These are phyloP conservation scores for Netelia melanura DNA, from an alignment of 2,888 invertebrate species.

Conservation along the genomic window DNA sequence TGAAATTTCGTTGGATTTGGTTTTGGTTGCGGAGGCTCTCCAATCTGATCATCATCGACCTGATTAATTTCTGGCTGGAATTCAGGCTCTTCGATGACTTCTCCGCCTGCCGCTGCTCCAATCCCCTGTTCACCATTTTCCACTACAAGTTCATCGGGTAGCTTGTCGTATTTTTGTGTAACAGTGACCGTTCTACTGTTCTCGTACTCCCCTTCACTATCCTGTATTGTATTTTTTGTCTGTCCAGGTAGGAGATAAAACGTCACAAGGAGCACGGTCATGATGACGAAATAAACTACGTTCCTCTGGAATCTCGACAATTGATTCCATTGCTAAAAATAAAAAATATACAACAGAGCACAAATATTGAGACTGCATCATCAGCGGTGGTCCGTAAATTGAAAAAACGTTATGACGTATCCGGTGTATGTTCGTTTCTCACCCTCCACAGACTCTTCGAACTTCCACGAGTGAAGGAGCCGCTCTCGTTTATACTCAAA, in stretches of 20 bases:
- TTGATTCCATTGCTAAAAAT: conserved; percentile 93
- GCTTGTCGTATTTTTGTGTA: conserved; percentile 77
- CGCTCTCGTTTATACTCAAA: conserved; percentile 81
- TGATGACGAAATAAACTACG: conserved; percentile 88
- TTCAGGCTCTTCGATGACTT: conserved; percentile 85
- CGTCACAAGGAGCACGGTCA: conserved; percentile 87
- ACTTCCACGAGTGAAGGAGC: conserved; percentile 71
- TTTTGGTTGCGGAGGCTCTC: conserved; percentile 82
- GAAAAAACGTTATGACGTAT: not conserved
- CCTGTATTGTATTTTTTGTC: conserved; percentile 78
- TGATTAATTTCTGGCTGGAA: conserved; percentile 82
- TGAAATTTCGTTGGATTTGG: conserved; percentile 78
- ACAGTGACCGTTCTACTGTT: conserved; percentile 74
- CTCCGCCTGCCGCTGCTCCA: conserved; percentile 77
- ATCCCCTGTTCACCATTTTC: conserved; percentile 74
- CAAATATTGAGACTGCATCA: not conserved
- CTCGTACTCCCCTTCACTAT: conserved; percentile 80
- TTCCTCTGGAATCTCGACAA: conserved; percentile 93
- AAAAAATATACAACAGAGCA: conserved; percentile 29
- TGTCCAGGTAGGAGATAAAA: conserved; percentile 87
- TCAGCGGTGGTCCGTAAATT: not conserved
- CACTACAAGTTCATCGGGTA: conserved; percentile 79
- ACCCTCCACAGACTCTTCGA: conserved; percentile 85
- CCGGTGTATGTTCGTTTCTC: conserved; percentile 63
- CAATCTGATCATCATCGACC: conserved; percentile 82